Percentiles rank a stretch among this genome's conserved stretches.
Evolutionary conservation across 2,888 invertebrate genomes (phyloP).

Genomic region (Brenthis ino): DNA sequence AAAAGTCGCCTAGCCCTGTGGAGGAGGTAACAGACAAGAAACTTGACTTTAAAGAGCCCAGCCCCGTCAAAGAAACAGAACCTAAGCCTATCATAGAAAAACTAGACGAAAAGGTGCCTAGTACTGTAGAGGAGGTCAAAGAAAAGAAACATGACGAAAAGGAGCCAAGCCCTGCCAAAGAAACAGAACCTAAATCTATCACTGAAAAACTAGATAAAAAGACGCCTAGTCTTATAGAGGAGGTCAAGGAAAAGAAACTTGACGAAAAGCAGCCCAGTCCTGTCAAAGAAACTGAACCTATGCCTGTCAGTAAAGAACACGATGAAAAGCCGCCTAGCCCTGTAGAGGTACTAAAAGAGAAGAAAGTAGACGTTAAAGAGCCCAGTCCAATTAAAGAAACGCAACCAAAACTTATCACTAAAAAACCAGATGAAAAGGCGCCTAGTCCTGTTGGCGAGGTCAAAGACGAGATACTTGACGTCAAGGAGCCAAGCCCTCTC

Average conservation of each 20-base stretch:
- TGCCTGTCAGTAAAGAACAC: background rate
- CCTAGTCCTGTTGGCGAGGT: background rate
- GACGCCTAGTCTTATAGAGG: background rate
- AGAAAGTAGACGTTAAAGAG: conserved; percentile 29
- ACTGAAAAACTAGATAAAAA: background rate
- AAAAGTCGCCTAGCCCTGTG: conserved; percentile 26
- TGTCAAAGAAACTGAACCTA: conserved; percentile 15
- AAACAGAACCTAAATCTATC: background rate
- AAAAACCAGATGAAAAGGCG: conserved; percentile 18
- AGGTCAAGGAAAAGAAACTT: conserved; percentile 3
- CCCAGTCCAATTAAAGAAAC: conserved; percentile 16
- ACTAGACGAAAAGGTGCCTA: conserved; percentile 30
- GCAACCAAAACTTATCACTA: no score
- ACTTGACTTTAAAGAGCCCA: conserved; percentile 8
- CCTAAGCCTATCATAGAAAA: conserved; percentile 6
- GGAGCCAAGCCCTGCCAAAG: conserved; percentile 20
- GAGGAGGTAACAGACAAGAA: background rate
- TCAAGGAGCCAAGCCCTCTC: no score
- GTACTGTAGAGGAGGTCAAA: conserved; percentile 13
- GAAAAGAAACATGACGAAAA: no score
- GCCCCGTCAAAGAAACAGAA: conserved; percentile 26
- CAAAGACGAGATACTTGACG: no score
- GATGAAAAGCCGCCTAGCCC: conserved; percentile 27
- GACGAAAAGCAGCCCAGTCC: conserved; percentile 33
- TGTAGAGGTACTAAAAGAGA: background rate